Base-by-base conservation (phyloP, 30 jellyfish, hydroid and myxozoan species). In the Chrysaora quinquecirrha region DNA sequence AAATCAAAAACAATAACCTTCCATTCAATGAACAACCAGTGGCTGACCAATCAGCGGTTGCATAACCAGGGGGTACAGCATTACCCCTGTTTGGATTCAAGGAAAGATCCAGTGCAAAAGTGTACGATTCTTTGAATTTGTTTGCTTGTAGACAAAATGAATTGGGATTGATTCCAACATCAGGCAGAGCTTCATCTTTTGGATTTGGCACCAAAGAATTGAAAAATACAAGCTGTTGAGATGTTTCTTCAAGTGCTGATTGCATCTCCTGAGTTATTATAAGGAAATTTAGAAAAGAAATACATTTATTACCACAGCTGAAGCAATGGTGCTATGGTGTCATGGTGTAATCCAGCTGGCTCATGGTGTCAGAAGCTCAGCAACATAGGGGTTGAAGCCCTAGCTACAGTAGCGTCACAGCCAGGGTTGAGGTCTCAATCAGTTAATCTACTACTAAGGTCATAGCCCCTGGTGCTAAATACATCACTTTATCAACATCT, bases 51-150 rank as follows among this genome's bases (percentile, higher is more conserved):
- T 75, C 34, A 28, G 64, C 66, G 0, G 48, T 65, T 50, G 43
- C 4, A 71, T 16, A 82, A 0, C 30, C 49, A 2, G 73, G 33
- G 33, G 84, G 65, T 31, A 28, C 46, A 1, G 73, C 35, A 47
- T 82, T 82, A 2, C 10, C 61, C 31, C 73, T 82, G 49, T 82
- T 82, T n/a, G 92, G 92, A 69, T 82, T 82, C 31, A 82, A 54
- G 16, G 85, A 46, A 27, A 82, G 31, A 25, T 82, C 84, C 31
- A 82, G 50, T 27, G 43, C 61, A 54, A 82, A 69, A 22, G 92
- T 16, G 63, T 82, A 82, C 14, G 92, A 58, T 6, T 56, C 73
- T 34, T 64, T 20, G 52, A 82, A 82, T 47, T 48, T 48, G 0
- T 64, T 35, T 27, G 78, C 85, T 60, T 82, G 92, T 9, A n/a